These are phyloP conservation scores for Poecile montanus DNA, from an alignment of 2,797 vertebrate genomes.

Conservation along the genomic window DNA sequence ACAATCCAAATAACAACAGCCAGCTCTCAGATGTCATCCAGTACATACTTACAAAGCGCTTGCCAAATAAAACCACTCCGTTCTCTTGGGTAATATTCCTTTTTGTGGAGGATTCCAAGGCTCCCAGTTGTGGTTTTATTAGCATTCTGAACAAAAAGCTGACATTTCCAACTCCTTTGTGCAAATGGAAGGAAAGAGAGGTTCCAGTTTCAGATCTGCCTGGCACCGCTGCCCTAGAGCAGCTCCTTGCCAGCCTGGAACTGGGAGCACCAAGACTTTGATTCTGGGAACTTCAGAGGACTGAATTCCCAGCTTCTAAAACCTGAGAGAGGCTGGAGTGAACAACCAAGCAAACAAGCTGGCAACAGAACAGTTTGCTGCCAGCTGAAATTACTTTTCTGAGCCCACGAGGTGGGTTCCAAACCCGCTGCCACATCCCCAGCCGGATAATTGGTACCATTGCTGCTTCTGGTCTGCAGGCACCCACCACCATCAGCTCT, in stretches of 20 bases:
- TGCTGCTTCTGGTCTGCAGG: background rate
- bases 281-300: background rate
- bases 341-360: background rate
- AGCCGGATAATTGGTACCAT: background rate
- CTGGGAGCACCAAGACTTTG: background rate
- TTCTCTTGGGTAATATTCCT: background rate
- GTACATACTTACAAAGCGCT: background rate
- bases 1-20: background rate
- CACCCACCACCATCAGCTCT: rapidly evolving
- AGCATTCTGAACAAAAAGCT: background rate
- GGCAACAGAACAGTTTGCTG: background rate
- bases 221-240: background rate
- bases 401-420: background rate
- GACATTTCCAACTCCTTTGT: background rate
- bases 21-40: background rate
- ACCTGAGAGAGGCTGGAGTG: background rate
- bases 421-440: background rate
- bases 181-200: background rate
- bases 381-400: background rate
- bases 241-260: background rate
- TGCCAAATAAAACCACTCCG: background rate
- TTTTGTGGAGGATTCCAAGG: background rate
- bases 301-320: background rate
- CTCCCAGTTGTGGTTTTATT: background rate
- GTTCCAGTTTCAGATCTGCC: background rate